Evolutionary conservation across 2,113 vertebrate genomes (phyloP), one percentile per base, ranked within the genome.

Genomic region (Amia ocellicauda): DNA sequence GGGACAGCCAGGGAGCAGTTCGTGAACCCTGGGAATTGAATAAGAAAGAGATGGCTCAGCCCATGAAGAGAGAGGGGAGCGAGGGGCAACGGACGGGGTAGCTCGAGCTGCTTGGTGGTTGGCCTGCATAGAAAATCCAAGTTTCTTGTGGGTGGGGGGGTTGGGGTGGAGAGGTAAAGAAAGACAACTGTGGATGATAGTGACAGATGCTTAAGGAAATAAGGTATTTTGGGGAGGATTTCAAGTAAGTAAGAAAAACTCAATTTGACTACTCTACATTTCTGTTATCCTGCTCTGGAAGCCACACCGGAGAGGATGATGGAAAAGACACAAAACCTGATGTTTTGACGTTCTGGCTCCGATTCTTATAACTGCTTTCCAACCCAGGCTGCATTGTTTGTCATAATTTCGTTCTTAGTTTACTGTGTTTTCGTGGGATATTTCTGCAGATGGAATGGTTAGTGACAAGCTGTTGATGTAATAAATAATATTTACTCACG

Each of bases 1-100:
- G 70, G 51, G 50, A 58, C 70, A 73, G 63, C 70, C 68, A 71
- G 75, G 74, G 70, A 82, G 58, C 68, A 78, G 70, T 79, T 78
- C 75, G 71, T 24, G 68, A 78, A 75, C 67, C 56, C 61, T 68
- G 62, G 45, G 4, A 26, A 67, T 62, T 50, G 10, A 74, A 79
- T 83, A 77, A 71, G 23, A 68, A 65, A 80, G 73, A 69, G 77
- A 66, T 69, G 62, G 72, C 71, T 13, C 36, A 58, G 47, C 51
- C 67, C 27, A 61, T 62, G 59, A 23, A 40, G 57, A 51, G 5
- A 49, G 40, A 68, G 57, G 20, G 17, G 10, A n/a, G 66, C 17
- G 36, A 16, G 17, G 43, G 16, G 13, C 9, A 14, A 3, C 9
- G 56, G 55, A 26, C 17, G 24, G 52, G n/a, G 41, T 26, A 3